Evolutionary conservation across 2,797 vertebrate genomes (phyloP).

Genomic region (Neosilurus mollespiculum): DNA sequence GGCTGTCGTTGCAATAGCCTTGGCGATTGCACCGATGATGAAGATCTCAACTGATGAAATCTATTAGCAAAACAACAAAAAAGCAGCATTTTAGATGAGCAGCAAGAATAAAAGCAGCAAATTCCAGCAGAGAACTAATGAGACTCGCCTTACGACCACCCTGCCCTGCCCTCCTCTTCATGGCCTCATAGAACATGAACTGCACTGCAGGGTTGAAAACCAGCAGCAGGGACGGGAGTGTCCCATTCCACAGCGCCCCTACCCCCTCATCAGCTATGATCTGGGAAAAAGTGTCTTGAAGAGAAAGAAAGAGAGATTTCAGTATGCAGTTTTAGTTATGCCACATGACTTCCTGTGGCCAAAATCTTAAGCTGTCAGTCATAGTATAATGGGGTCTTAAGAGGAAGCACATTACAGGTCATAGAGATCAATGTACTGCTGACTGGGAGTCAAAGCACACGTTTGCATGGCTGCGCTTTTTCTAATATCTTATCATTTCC

Average conservation of each 20-base stretch:
- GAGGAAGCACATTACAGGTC: slow-evolving; percentile 3
- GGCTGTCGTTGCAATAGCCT: slow-evolving; percentile 76
- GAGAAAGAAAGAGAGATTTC: background rate
- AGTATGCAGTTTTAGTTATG: background rate
- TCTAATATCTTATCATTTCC: background rate
- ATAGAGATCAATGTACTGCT: background rate
- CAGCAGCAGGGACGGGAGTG: slow-evolving; percentile 77
- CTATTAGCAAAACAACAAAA: slow-evolving; percentile 54
- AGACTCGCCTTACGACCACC: slow-evolving; percentile 68
- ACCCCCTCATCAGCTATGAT: slow-evolving; percentile 75
- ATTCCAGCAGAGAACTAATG: background rate
- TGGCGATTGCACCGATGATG: slow-evolving; percentile 78
- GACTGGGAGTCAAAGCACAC: background rate
- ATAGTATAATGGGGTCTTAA: too few relatives aligned
- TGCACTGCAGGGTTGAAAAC: slow-evolving; percentile 80
- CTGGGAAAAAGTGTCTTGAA: slow-evolving; percentile 77
- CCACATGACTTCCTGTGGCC: background rate
- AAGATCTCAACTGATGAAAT: slow-evolving; percentile 79
- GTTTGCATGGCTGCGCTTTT: background rate
- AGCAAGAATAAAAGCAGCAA: background rate
- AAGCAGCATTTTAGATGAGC: background rate
- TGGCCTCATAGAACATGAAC: slow-evolving; percentile 81
- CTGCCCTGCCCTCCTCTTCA: slow-evolving; percentile 75
- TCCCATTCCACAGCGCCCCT: slow-evolving; percentile 76
- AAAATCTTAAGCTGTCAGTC: background rate